Conservation (phyloP, 2,888 invertebrate genomes). For the Hanleya hanleyi region DNA sequence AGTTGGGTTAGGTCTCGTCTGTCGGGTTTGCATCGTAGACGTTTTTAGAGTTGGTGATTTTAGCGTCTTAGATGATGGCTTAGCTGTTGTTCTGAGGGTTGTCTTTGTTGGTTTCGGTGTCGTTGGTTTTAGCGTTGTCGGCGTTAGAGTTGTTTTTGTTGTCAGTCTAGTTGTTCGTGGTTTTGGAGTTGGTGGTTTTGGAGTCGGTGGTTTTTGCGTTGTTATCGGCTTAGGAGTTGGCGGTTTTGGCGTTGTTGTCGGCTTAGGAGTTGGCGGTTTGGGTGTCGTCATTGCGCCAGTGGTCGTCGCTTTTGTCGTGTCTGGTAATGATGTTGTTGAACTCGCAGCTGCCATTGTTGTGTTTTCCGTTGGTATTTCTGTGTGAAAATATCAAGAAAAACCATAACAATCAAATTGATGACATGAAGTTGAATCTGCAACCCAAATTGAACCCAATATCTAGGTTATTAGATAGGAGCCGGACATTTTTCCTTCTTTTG, state of each 20-base stretch:
- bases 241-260: background rate
- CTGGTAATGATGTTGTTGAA: background rate
- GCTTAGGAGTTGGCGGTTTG: background rate
- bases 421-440: too few species aligned
- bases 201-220: background rate
- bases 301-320: background rate
- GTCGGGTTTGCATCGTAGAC: background rate
- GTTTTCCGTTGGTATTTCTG: too few species aligned
- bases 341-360: too few species aligned
- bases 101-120: background rate
- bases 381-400: too few species aligned
- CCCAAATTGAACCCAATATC: too few species aligned
- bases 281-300: background rate
- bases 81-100: background rate
- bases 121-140: background rate
- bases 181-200: background rate
- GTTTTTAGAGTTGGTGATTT: background rate
- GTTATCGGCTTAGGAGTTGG: background rate
- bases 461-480: too few species aligned
- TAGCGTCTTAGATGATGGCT: background rate
- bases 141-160: background rate
- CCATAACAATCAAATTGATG: too few species aligned
- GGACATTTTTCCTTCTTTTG: too few species aligned
- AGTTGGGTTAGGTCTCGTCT: background rate
- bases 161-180: background rate